Conservation (phyloP, 2,113 vertebrate genomes). For the Micromys minutus region DNA sequence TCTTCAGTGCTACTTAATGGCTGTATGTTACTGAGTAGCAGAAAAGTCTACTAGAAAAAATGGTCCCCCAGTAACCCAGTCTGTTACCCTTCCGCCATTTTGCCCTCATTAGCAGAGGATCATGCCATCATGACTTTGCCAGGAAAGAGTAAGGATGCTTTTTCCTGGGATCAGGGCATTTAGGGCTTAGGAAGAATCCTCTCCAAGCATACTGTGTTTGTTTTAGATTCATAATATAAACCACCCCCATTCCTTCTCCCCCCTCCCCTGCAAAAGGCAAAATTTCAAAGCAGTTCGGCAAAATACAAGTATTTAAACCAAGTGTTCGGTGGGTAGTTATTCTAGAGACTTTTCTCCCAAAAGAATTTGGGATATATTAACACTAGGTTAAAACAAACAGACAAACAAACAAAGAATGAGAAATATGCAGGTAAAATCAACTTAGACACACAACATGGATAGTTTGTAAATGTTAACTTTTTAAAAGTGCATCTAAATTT, state of each 20-base stretch:
- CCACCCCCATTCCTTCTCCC: too few species aligned
- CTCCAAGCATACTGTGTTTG: slow-evolving; percentile 10
- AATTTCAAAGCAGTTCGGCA: slow-evolving; percentile 15
- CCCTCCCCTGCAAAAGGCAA: not conserved
- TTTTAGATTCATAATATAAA: slow-evolving; percentile 26
- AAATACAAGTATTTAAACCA: not conserved
- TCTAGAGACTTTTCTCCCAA: not conserved
- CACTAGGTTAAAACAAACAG: not conserved
- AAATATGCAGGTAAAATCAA: not conserved
- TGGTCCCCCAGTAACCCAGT: not conserved
- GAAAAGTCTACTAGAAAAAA: not conserved
- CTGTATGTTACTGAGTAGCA: not conserved
- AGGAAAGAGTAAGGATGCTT: slow-evolving; percentile 10
- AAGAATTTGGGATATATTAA: not conserved
- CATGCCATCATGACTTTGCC: slow-evolving; percentile 11
- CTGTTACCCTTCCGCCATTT: not conserved
- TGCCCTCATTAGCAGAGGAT: not conserved
- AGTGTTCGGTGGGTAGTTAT: not conserved
- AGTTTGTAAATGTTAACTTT: slow-evolving; percentile 31
- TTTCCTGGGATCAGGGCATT: not conserved
- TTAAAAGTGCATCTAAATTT: not conserved
- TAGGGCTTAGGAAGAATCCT: not conserved
- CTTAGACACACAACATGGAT: not conserved
- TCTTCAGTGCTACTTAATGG: not conserved
- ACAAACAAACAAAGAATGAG: not conserved